phyloP scores from a whole-genome alignment of 2,113 vertebrate genomes.

The Indicator indicator region DNA sequence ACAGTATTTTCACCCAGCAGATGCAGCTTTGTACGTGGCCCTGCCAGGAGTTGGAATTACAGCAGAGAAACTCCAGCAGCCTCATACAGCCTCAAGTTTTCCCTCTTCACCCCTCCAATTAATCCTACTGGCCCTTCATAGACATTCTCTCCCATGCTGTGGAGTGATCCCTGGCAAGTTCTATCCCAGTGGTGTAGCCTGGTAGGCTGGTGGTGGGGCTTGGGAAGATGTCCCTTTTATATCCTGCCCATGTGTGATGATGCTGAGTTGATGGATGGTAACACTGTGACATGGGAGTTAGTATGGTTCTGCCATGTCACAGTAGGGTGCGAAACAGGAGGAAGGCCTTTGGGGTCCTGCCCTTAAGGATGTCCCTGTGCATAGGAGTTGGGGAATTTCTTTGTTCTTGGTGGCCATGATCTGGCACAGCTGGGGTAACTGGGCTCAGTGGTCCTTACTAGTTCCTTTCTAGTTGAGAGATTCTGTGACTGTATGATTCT shows the following conservation, averaged over 20 bases:
- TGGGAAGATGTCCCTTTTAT: neutral
- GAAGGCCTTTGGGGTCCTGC: neutral
- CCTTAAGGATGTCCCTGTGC: fast-evolving
- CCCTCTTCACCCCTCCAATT: neutral
- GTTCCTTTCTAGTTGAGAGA: neutral
- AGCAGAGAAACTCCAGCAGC: neutral
- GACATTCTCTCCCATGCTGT: neutral
- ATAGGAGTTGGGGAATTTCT: too few relatives aligned
- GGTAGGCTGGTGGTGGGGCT: neutral
- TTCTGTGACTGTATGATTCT: neutral
- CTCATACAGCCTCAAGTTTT: fast-evolving
- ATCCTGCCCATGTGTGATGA: neutral
- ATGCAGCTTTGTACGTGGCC: fast-evolving
- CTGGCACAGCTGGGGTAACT: neutral
- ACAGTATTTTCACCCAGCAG: neutral
- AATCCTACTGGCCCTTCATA: neutral
- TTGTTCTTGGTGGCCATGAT: too few relatives aligned
- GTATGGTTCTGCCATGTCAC: neutral
- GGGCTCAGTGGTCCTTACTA: fast-evolving
- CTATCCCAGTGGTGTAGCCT: too few relatives aligned
- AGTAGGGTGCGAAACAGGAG: neutral
- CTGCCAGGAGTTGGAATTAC: neutral
- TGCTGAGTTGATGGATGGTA: fast-evolving
- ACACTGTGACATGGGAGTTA: neutral
- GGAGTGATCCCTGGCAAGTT: too few relatives aligned